Conservation (phyloP, 2,888 invertebrate genomes). For the Polia nebulosa region DNA sequence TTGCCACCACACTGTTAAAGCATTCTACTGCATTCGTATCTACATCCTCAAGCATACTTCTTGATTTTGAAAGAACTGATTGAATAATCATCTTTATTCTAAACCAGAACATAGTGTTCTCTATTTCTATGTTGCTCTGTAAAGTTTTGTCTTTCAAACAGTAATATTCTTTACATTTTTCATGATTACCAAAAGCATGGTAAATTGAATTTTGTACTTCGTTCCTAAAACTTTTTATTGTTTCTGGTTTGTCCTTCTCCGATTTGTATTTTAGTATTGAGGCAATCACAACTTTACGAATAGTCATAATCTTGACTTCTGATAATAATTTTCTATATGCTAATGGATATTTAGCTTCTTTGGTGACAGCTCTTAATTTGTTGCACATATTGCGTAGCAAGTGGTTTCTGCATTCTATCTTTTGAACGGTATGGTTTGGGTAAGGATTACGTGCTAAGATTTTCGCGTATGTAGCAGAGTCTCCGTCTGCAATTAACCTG, state of each 20-base stretch:
- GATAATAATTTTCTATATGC: constrained; percentile 14
- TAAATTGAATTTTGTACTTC: constrained; percentile 17
- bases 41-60: constrained; percentile 16
- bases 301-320: constrained; percentile 20
- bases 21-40: constrained; percentile 14
- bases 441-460: constrained; percentile 19
- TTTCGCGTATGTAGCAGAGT: constrained; percentile 22
- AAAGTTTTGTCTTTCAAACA: constrained; percentile 16
- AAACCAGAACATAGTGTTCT: constrained; percentile 21
- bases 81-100: constrained; percentile 8
- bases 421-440: constrained; percentile 9
- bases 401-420: constrained; percentile 26
- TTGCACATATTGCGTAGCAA: constrained; percentile 26
- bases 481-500: constrained; percentile 13
- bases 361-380: constrained; percentile 25
- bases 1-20: constrained; percentile 42
- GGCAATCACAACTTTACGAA: constrained; percentile 7
- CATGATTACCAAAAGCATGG: constrained; percentile 15
- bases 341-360: constrained; percentile 12
- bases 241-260: constrained; percentile 15
- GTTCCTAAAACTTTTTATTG: constrained; percentile 9
- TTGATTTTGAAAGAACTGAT: constrained; percentile 3
- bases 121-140: constrained; percentile 2
- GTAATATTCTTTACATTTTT: constrained; percentile 12
- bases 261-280: constrained; percentile 15